Evolutionary conservation across 2,888 invertebrate genomes (phyloP).

Genomic region (Ophioninae sp.): DNA sequence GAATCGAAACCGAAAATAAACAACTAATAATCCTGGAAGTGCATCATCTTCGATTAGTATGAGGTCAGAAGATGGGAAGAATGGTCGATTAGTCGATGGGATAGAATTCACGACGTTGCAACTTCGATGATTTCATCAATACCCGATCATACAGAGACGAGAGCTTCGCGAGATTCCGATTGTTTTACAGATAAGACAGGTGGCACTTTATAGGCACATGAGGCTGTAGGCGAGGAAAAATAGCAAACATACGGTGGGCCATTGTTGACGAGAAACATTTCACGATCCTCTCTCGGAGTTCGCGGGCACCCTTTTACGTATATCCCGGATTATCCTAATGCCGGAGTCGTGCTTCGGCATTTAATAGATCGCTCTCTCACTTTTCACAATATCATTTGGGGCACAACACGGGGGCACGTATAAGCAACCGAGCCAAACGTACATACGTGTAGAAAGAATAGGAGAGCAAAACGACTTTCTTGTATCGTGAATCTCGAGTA

Average conservation of each 20-base stretch:
- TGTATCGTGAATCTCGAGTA: no score
- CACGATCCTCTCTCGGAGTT: conserved; percentile 46
- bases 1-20: not conserved
- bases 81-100: not conserved
- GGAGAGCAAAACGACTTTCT: no score
- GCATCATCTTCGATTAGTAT: not conserved
- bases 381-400: conserved; percentile 19
- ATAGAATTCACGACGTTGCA: not conserved
- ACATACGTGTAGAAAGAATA: not conserved
- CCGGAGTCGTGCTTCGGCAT: conserved; percentile 59
- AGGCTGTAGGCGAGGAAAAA: conserved; percentile 33
- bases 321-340: conserved; percentile 45
- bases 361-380: conserved; percentile 41
- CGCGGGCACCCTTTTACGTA: conserved; percentile 22
- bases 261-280: conserved; percentile 57
- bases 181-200: conserved; percentile 20
- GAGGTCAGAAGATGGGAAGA: not conserved
- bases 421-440: not conserved
- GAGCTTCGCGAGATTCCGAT: conserved; percentile 21
- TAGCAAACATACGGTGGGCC: conserved; percentile 46
- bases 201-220: not conserved
- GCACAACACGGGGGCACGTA: not conserved
- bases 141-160: not conserved
- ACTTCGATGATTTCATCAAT: not conserved
- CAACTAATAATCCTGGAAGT: not conserved